Evolutionary conservation across 23 tunicate genomes (phyloP), one percentile per base, ranked within the genome.

Genomic region (Trididemnum nubilum): DNA sequence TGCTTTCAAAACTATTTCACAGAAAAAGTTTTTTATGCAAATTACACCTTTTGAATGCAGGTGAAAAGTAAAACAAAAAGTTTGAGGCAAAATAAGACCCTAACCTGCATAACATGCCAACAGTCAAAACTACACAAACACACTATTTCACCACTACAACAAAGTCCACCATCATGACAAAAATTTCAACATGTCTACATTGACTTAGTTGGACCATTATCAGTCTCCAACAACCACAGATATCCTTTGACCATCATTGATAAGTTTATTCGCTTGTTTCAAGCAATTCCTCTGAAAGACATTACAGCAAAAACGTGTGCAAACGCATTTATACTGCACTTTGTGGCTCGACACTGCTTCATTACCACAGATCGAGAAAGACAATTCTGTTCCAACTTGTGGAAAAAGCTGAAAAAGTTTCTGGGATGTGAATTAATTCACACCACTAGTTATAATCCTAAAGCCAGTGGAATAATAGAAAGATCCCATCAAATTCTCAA

Each of bases 131-230:
- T 83, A 5, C 39, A 29, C 9, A n/a, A 34, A 0, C 87, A 83
- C 36, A 59, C 33, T 0, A 33, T 15, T 0, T 0, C 88, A 1
- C 64, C 74, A 1, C 26, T 84, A 0, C 67, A 60, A 15, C 29
- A 27, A 9, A 61, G 31, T 1, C 0, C 19, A 1, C 28, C n/a
- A 31, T 64, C 82, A 3, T 19, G 18, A 0, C 29, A 18, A n/a
- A 63, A 78, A 63, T 84, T 84, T 75, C n/a, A 23, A 0, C 59
- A 64, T 76, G 58, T 84, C 21, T 28, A 75, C 0, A 59, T 84
- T 0, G 88, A 84, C 28, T 33, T 84, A 1, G 82, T 76, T 35
- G 82, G 88, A 2, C 88, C 88, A 21, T 84, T 84, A 33, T 82
- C 88, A 2, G 27, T 64, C 4, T 36, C 69, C 29, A 37, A 75